Percentiles rank a stretch among this genome's conserved stretches.
phyloP scores from a whole-genome alignment of 1,140 invertebrate genomes.

The Listronotus bonariensis region DNA sequence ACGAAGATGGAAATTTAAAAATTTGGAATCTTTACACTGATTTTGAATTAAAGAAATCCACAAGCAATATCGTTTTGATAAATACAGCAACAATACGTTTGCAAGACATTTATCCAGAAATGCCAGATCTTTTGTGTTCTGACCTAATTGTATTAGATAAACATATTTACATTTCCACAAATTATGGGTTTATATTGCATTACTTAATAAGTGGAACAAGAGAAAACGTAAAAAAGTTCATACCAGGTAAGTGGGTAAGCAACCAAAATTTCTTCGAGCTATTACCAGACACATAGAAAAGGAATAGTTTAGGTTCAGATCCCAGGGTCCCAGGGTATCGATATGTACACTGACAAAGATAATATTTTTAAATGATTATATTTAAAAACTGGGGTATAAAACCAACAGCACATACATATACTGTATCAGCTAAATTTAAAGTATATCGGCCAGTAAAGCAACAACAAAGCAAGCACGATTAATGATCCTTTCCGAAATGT shows the following conservation, averaged over 20 bases:
- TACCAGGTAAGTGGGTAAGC: conserved; percentile 35
- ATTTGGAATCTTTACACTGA: conserved; percentile 45
- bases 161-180: conserved; percentile 50
- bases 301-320: no score
- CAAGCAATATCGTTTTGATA: conserved; percentile 34
- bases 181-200: conserved; percentile 50
- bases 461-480: no score
- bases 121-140: conserved; percentile 47
- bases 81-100: conserved; percentile 41
- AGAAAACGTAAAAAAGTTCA: conserved; percentile 42
- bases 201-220: conserved; percentile 43
- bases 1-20: conserved; percentile 46
- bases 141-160: conserved; percentile 44
- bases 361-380: no score
- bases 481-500: no score
- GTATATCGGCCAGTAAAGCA: no score
- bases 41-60: conserved; percentile 16
- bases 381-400: no score
- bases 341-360: no score
- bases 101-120: conserved; percentile 40
- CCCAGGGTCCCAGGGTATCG: no score
- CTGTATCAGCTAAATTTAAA: no score
- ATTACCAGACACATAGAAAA: no score
- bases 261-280: no score
- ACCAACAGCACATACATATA: no score